Percentiles rank a stretch among this genome's conserved stretches.
These are phyloP conservation scores for Graptemys geographica DNA, from an alignment of 2,797 vertebrate genomes.

Conservation along the genomic window DNA sequence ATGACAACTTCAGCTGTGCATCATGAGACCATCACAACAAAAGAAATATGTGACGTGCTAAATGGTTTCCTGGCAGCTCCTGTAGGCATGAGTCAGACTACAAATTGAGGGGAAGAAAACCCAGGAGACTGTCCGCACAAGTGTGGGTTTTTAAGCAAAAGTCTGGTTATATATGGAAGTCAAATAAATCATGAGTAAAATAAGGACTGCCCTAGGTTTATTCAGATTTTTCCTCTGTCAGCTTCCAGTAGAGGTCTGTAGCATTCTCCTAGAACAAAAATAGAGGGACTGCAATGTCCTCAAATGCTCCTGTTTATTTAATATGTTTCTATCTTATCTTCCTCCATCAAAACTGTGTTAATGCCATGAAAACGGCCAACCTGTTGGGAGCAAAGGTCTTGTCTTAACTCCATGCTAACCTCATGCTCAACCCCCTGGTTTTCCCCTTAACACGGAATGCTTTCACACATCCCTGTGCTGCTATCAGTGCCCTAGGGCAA, in stretches of 20 bases:
- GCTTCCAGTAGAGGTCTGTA: not conserved
- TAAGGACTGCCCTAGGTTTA: not conserved
- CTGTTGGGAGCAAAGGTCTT: not conserved
- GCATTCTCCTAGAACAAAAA: not conserved
- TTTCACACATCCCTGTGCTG: not conserved
- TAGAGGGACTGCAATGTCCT: not conserved
- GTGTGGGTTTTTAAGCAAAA: conserved; percentile 69
- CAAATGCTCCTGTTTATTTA: not conserved
- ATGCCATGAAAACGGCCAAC: not conserved
- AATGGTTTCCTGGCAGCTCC: conserved; percentile 66
- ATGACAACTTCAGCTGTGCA: conserved; percentile 52
- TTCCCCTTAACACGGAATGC: not conserved
- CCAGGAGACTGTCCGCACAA: conserved; percentile 53
- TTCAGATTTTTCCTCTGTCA: not conserved
- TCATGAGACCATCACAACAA: conserved; percentile 57
- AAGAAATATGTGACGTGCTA: conserved; percentile 29
- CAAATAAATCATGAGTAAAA: conserved; percentile 54
- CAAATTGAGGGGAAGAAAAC: conserved; percentile 60
- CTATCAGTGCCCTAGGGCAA: not conserved
- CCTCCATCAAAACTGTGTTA: not conserved
- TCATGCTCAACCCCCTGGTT: not conserved
- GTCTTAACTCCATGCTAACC: not conserved
- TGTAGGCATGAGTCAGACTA: conserved; percentile 54
- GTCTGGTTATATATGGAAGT: conserved; percentile 56
- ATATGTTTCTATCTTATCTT: not conserved